Conservation (phyloP, 2,797 vertebrate genomes). For the Buphagus erythrorhynchus region DNA sequence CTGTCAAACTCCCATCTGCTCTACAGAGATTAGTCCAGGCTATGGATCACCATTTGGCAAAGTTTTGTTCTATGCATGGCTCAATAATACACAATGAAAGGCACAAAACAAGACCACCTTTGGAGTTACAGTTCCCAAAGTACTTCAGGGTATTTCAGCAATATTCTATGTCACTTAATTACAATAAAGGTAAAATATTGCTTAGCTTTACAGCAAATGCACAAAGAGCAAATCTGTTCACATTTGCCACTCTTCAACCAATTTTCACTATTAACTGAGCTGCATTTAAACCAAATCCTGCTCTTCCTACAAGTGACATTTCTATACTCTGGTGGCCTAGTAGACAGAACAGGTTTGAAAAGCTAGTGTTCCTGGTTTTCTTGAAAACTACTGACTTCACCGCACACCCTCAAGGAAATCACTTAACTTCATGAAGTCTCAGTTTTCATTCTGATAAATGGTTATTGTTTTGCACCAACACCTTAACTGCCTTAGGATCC, state of each 20-base stretch:
- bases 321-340: background rate
- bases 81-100: background rate
- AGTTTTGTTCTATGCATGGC: background rate
- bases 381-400: background rate
- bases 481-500: background rate
- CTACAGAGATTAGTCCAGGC: conserved; percentile 57
- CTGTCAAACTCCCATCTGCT: conserved; percentile 70
- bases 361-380: background rate
- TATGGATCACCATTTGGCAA: conserved; percentile 37
- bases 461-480: background rate
- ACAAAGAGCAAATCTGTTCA: background rate
- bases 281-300: background rate
- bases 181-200: background rate
- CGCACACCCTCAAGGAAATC: background rate
- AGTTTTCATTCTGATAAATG: background rate
- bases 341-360: background rate
- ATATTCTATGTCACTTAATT: background rate
- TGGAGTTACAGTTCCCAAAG: conserved; percentile 22
- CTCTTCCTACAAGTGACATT: background rate
- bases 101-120: background rate
- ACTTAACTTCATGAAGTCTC: background rate
- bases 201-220: background rate
- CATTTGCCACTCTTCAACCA: background rate
- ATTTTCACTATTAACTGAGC: background rate
- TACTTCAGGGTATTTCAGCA: conserved; percentile 9